A percentile compares a stretch with the other conserved stretches of the same genome.
Conservation (phyloP, 2,113 vertebrate species). For the Hystrix brachyura region DNA sequence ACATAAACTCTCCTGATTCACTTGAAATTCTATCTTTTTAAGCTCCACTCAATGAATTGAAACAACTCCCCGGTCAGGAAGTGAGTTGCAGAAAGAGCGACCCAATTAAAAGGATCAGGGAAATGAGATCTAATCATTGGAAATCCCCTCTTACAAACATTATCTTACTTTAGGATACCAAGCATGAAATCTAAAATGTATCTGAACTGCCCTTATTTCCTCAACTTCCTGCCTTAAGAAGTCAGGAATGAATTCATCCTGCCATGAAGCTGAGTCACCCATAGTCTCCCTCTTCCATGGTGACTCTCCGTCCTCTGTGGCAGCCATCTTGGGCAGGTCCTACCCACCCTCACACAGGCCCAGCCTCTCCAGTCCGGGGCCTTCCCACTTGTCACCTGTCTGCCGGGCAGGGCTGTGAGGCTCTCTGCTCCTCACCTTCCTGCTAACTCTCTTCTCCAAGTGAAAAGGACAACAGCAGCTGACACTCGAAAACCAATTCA, state of each 20-base stretch:
- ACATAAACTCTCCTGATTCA: neutral
- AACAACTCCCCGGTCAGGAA: neutral
- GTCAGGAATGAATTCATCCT: neutral
- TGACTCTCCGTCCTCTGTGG: neutral
- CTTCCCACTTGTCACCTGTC: neutral
- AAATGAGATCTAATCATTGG: neutral
- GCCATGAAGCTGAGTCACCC: neutral
- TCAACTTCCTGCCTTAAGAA: neutral
- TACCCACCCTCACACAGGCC: neutral
- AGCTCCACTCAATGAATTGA: neutral
- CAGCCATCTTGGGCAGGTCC: neutral
- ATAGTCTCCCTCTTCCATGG: neutral
- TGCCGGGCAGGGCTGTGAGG: neutral
- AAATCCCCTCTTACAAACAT: neutral
- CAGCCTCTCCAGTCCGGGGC: neutral
- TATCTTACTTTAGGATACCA: neutral
- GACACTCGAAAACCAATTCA: neutral
- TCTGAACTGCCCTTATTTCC: neutral
- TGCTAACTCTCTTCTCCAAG: neutral
- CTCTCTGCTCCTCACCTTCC: neutral
- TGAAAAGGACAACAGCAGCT: neutral
- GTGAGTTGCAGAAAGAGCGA: neutral
- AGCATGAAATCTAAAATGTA: neutral
- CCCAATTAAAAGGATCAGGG: neutral
- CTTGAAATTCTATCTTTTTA: conserved; percentile 47